Base-by-base conservation (phyloP, 2,888 invertebrate genomes). In the Caenorhabditis sp. region DNA sequence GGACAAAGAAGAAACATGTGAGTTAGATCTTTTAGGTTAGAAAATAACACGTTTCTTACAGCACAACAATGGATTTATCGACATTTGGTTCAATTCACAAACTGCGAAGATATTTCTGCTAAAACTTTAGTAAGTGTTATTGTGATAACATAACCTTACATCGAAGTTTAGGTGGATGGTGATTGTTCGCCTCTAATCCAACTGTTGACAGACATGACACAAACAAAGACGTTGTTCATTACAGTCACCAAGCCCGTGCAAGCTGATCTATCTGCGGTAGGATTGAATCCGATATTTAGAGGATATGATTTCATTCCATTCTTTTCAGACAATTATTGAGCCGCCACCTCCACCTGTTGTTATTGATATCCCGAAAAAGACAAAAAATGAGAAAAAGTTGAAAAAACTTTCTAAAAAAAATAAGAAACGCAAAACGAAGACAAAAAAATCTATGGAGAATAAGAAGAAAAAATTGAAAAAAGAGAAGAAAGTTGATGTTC, bases 11-110 rank as follows among this genome's bases (percentile, higher is more conserved):
- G 73, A 73, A 59, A 73, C 73, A 17, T 59, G 73, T 73, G 31
- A 63, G 38, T 38, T n/a, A 14, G 26, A 20, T 14, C 10, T 52
- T 62, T n/a, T 14, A 43, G 17, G 5, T 43, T 10, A 17, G 31
- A 52, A 4, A 58, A 53, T 0, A 10, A 52, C 27, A 27, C 20
- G 0, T 1, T 26, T 50, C 59, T 69, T 54, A n/a, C 43, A 74
- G 73, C 73, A 8, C 73, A 74, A 61, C 73, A 74, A 67, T 74
- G 73, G 73, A 58, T 74, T 20, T 69, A 61, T 50, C 64, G 73
- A 14, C 69, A 74, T 36, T 27, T 74, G 3, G 52, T 74, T 2
- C 66, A 74, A 21, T 74, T 74, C 12, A 74, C 73, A n/a, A 61
- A 67, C n/a, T 74, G 73, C 27, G 69, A 74, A 21, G 73, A 74